Conservation (phyloP, 2,113 vertebrate species). For the Sphaerodactylus townsendi region DNA sequence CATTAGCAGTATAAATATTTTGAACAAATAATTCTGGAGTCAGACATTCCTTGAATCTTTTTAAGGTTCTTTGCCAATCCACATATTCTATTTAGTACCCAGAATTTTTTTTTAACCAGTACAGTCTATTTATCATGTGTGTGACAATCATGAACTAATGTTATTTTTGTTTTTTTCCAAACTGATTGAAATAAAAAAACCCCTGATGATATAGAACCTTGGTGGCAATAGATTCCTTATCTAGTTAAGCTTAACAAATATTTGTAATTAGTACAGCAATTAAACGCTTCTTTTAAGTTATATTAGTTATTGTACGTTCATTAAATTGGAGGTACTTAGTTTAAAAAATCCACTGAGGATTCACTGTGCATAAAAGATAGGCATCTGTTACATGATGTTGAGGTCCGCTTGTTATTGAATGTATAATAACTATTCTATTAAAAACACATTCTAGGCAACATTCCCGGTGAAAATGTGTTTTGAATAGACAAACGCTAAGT, state of each 20-base stretch:
- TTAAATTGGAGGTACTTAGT: slow-evolving; percentile 61
- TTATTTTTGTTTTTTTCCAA: background rate
- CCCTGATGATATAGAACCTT: background rate
- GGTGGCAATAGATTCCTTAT: background rate
- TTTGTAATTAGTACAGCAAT: slow-evolving; percentile 43
- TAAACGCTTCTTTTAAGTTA: slow-evolving; percentile 46
- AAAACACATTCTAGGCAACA: background rate
- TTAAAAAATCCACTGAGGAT: slow-evolving; percentile 44
- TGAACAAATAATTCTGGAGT: too few relatives aligned
- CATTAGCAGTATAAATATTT: too few relatives aligned
- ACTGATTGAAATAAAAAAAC: slow-evolving; percentile 8
- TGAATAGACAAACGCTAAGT: background rate
- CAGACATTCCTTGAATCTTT: background rate
- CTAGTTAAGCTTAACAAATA: slow-evolving; percentile 42
- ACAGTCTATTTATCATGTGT: background rate
- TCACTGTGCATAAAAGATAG: slow-evolving; percentile 57
- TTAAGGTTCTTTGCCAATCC: background rate
- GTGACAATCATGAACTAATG: background rate
- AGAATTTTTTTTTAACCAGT: background rate
- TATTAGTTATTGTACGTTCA: slow-evolving; percentile 58
- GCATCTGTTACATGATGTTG: slow-evolving; percentile 45
- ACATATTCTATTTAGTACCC: background rate
- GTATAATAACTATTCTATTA: slow-evolving; percentile 43
- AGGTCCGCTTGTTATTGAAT: slow-evolving; percentile 46
- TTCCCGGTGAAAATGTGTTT: slow-evolving; percentile 25